These are phyloP conservation scores for Taenaris catops DNA, from an alignment of 2,888 invertebrate genomes.

Conservation along the genomic window DNA sequence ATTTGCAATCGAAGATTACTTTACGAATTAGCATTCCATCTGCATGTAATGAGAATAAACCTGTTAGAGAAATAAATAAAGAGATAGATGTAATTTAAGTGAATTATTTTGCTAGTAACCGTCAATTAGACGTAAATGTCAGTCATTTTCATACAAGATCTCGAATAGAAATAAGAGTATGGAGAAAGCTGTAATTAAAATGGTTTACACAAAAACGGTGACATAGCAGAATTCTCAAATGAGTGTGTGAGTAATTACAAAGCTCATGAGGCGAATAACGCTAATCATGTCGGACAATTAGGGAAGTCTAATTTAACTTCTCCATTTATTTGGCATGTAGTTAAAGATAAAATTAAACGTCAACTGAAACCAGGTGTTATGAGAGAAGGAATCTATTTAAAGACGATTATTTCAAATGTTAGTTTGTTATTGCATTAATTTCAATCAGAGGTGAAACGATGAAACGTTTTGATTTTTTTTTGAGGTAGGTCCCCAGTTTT, in stretches of 20 bases:
- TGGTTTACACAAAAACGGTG: constrained; percentile 53
- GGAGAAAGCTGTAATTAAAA: constrained; percentile 70
- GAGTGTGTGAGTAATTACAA: constrained; percentile 57
- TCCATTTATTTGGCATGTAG: constrained; percentile 58
- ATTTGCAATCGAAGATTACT: constrained; percentile 5
- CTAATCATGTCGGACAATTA: constrained; percentile 51
- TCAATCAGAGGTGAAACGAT: too few species aligned
- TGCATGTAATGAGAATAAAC: constrained; percentile 1
- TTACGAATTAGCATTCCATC: constrained; percentile 7
- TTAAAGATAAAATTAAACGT: constrained; percentile 47
- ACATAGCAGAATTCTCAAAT: constrained; percentile 58
- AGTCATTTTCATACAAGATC: constrained; percentile 30
- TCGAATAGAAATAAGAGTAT: constrained; percentile 30
- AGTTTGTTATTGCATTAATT: too few species aligned
- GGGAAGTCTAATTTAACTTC: constrained; percentile 42
- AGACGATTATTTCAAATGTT: too few species aligned
- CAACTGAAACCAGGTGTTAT: too few species aligned
- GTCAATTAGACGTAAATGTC: constrained; percentile 25
- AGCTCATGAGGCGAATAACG: constrained; percentile 49
- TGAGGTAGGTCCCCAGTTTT: too few species aligned
- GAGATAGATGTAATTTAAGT: constrained; percentile 18
- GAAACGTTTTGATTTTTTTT: too few species aligned
- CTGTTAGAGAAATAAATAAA: constrained; percentile 12
- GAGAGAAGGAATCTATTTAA: too few species aligned
- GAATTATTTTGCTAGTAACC: constrained; percentile 24